These are phyloP conservation scores for Ryuthela nishihirai DNA, from an alignment of 2,888 invertebrate species.

Conservation along the genomic window DNA sequence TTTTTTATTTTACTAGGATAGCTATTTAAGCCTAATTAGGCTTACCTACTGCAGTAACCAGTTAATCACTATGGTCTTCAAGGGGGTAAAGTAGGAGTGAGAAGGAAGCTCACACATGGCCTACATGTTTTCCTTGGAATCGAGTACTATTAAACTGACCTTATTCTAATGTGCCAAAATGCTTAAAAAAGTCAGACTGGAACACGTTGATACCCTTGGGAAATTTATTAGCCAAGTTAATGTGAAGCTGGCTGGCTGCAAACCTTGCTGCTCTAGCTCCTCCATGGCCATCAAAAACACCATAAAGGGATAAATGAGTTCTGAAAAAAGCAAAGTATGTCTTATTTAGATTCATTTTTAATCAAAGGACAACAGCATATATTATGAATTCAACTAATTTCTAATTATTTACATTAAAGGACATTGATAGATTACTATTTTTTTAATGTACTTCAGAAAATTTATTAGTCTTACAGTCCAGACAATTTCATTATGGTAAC, in stretches of 20 bases:
- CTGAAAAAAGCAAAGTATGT: constrained; percentile 45
- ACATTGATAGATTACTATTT: no score
- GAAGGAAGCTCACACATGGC: not conserved
- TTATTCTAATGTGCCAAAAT: constrained; percentile 36
- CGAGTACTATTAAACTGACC: constrained; percentile 27
- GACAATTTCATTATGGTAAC: no score
- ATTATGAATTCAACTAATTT: no score
- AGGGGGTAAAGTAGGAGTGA: not conserved
- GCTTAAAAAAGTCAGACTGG: constrained; percentile 39
- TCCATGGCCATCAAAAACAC: constrained; percentile 56
- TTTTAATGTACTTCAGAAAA: no score
- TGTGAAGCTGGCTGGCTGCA: constrained; percentile 51
- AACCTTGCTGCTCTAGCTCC: constrained; percentile 53
- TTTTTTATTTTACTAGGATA: no score
- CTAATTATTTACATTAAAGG: no score
- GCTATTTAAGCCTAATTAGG: no score
- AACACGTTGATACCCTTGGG: constrained; percentile 48
- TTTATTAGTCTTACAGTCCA: no score
- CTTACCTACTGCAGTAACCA: no score
- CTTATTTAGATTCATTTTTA: no score
- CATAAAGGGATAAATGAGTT: constrained; percentile 50
- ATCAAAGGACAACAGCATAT: no score
- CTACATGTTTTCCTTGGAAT: constrained; percentile 12
- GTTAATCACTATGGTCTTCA: no score
- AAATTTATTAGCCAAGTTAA: constrained; percentile 51